Percentiles rank a stretch among this genome's conserved stretches.
Evolutionary conservation across 2,113 vertebrate genomes (phyloP).

Genomic region (Hypocryptadius cinnamomeus): DNA sequence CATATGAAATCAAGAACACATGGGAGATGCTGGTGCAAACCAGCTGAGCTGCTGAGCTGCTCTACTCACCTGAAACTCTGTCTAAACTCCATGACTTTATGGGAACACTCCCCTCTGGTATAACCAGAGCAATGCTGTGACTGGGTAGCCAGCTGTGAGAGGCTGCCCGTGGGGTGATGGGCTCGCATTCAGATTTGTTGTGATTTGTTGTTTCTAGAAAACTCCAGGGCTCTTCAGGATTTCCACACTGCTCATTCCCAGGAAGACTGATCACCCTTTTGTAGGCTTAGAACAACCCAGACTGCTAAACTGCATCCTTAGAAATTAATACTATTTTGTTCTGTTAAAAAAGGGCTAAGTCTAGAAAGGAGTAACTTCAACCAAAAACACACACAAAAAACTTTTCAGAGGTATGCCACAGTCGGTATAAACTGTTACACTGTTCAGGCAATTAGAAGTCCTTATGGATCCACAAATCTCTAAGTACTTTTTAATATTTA

Average conservation of each 20-base stretch:
- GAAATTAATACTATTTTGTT: not conserved
- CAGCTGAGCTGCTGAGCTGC: not conserved
- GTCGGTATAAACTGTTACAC: not conserved
- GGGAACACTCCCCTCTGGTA: not conserved
- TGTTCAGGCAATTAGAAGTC: not conserved
- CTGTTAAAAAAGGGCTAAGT: not conserved
- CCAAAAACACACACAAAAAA: not conserved
- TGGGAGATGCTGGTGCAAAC: not conserved
- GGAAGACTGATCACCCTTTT: not conserved
- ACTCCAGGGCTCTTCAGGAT: not conserved
- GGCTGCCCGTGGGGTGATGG: accelerated
- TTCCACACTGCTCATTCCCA: not conserved
- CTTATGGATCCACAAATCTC: not conserved
- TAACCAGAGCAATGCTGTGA: not conserved
- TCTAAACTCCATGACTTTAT: not conserved
- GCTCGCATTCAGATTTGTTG: not conserved
- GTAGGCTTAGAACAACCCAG: not conserved
- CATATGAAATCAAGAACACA: not conserved
- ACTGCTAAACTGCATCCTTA: not conserved
- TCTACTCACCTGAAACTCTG: not conserved
- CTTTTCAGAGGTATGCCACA: not conserved
- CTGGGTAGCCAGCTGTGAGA: not conserved
- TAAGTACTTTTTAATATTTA: not conserved
- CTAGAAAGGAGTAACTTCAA: not conserved
- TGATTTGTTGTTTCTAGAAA: not conserved